phyloP scores from a whole-genome alignment of 2,797 vertebrate genomes.

The Megalops cyprinoides region DNA sequence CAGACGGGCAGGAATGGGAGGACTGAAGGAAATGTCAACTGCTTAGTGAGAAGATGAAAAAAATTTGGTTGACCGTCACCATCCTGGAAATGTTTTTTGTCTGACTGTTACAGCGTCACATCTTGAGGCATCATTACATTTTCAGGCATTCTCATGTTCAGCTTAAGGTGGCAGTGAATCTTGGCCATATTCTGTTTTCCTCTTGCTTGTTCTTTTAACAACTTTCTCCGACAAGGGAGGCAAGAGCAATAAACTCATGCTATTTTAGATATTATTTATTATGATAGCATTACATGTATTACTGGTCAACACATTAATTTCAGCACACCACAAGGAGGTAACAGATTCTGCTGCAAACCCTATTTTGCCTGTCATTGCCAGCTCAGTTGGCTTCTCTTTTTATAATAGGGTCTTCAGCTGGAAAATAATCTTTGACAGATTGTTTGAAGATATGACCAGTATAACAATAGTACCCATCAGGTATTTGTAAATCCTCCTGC shows the following conservation, averaged over 20 bases:
- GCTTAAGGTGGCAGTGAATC: too few species aligned
- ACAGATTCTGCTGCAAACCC: neutral
- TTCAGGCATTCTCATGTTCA: neutral
- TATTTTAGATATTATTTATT: too few species aligned
- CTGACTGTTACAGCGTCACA: neutral
- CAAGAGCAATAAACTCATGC: too few species aligned
- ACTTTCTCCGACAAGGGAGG: too few species aligned
- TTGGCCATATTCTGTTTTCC: neutral
- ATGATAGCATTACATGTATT: neutral
- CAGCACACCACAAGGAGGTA: neutral
- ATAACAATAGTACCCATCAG: neutral
- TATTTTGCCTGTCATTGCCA: neutral
- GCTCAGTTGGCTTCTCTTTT: neutral
- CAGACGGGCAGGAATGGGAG: neutral
- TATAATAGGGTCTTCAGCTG: too few species aligned
- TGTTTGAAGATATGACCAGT: neutral
- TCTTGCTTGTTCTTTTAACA: neutral
- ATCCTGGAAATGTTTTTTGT: neutral
- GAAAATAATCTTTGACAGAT: neutral
- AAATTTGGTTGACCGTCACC: neutral
- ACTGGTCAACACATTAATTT: neutral
- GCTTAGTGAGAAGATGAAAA: conserved; percentile 26
- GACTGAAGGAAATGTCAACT: neutral
- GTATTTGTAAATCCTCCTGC: neutral
- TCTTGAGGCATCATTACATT: neutral